Conservation (phyloP, 2,113 vertebrate species). For the Xiphias gladius region DNA sequence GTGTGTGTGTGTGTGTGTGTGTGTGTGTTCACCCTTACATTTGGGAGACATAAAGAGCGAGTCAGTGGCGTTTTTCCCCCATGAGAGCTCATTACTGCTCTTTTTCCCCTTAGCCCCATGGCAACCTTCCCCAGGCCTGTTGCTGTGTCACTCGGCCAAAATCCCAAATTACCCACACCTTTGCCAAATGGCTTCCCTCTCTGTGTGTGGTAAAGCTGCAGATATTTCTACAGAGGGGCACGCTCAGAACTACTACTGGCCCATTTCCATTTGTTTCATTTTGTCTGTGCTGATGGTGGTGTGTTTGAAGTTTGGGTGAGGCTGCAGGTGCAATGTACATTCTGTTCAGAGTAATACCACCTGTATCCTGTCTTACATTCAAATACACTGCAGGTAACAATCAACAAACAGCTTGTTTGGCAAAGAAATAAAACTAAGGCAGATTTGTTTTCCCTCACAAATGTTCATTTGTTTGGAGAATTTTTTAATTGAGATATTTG, state of each 20-base stretch:
- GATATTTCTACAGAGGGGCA: slow-evolving; percentile 56
- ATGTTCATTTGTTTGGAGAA: not conserved
- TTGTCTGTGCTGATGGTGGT: slow-evolving; percentile 43
- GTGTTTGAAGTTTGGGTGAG: slow-evolving; percentile 61
- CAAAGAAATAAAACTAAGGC: slow-evolving; percentile 34
- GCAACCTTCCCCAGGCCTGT: slow-evolving; percentile 82
- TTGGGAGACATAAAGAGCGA: slow-evolving; percentile 63
- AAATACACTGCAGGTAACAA: slow-evolving; percentile 33
- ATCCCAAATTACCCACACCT: slow-evolving; percentile 71
- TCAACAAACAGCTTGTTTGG: slow-evolving; percentile 28
- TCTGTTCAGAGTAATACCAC: slow-evolving; percentile 39
- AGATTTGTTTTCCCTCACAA: slow-evolving; percentile 21
- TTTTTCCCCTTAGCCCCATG: slow-evolving; percentile 85
- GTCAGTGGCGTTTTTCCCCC: slow-evolving; percentile 68
- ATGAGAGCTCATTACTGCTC: slow-evolving; percentile 87
- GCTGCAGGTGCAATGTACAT: slow-evolving; percentile 57
- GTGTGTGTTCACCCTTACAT: slow-evolving; percentile 59
- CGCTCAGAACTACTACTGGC: slow-evolving; percentile 52
- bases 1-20: slow-evolving; percentile 16
- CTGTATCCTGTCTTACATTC: slow-evolving; percentile 45
- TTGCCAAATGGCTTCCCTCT: slow-evolving; percentile 60
- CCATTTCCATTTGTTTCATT: slow-evolving; percentile 69
- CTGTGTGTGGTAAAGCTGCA: slow-evolving; percentile 52
- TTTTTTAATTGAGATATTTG: slow-evolving; percentile 28
- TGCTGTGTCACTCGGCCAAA: slow-evolving; percentile 67